Evolutionary conservation across 2,113 vertebrate genomes (phyloP).

Genomic region (Ibidorhyncha struthersii): DNA sequence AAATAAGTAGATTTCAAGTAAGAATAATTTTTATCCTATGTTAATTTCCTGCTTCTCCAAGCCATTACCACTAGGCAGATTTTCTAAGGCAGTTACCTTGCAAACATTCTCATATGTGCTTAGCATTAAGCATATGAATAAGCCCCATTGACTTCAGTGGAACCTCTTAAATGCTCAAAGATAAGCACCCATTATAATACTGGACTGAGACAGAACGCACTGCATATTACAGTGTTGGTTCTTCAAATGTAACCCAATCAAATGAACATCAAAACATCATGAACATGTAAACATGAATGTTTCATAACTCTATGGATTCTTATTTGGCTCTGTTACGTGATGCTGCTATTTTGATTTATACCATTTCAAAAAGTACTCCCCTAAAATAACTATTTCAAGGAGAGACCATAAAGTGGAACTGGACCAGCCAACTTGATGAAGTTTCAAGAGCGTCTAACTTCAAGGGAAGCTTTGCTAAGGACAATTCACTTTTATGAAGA

Average conservation of each 20-base stretch:
- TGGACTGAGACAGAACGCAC: background rate
- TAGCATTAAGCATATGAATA: background rate
- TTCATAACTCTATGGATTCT: background rate
- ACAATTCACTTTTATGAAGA: background rate
- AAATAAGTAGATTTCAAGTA: conserved; percentile 46
- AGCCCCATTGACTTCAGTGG: background rate
- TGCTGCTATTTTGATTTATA: background rate
- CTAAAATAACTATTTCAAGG: background rate
- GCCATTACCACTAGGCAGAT: background rate
- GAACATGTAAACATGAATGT: background rate
- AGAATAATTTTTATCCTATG: conserved; percentile 42
- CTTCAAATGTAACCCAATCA: background rate
- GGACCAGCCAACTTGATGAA: background rate
- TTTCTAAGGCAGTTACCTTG: background rate
- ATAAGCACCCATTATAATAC: background rate
- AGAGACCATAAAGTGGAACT: background rate
- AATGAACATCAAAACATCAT: background rate
- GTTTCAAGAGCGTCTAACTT: background rate
- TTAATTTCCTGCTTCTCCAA: conserved; percentile 62
- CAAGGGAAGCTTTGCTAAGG: background rate
- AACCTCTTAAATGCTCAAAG: background rate
- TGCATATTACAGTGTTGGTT: background rate
- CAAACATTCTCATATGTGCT: background rate
- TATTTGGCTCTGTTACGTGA: background rate
- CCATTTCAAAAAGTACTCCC: background rate